Evolutionary conservation across 2,797 vertebrate species (phyloP).

Genomic region (Fistularia commersonii): DNA sequence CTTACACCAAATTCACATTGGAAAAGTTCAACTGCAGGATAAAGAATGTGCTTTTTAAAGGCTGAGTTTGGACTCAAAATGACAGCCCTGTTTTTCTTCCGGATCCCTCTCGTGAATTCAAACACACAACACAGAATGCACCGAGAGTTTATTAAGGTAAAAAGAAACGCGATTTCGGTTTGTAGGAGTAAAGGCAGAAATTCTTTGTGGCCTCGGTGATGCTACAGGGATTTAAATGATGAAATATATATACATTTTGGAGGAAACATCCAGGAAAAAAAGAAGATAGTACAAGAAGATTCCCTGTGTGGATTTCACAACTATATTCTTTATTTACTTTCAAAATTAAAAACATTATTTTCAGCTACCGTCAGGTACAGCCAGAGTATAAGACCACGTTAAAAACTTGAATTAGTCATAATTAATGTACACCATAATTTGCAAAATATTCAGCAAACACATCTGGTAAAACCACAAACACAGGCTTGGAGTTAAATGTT

Average conservation of each 20-base stretch:
- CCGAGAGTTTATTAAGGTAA: conserved; percentile 63
- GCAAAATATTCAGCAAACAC: conserved; percentile 1
- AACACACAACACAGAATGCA: conserved; percentile 47
- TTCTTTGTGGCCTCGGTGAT: conserved; percentile 45
- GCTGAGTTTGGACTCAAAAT: conserved; percentile 49
- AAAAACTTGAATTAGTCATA: conserved; percentile 1
- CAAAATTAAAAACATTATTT: conserved; percentile 31
- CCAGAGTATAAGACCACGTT: too few relatives aligned
- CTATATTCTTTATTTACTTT: conserved; percentile 24
- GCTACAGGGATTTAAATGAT: conserved; percentile 40
- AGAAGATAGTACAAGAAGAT: conserved; percentile 16
- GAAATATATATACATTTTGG: conserved; percentile 23
- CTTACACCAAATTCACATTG: conserved; percentile 32
- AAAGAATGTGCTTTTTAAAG: conserved; percentile 55
- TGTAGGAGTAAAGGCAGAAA: conserved; percentile 52
- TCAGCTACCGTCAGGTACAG: conserved; percentile 7
- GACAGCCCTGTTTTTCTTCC: conserved; percentile 43
- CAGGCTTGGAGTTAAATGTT: conserved; percentile 43
- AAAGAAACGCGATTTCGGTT: conserved; percentile 58
- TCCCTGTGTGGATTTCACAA: conserved; percentile 32
- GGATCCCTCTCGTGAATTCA: conserved; percentile 59
- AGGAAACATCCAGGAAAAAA: conserved; percentile 23
- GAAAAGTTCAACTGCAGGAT: conserved; percentile 65
- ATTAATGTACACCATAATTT: conserved; percentile 9
- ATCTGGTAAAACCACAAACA: conserved; percentile 35